Conservation (phyloP, 2,797 vertebrate species). For the Aplochiton taeniatus region DNA sequence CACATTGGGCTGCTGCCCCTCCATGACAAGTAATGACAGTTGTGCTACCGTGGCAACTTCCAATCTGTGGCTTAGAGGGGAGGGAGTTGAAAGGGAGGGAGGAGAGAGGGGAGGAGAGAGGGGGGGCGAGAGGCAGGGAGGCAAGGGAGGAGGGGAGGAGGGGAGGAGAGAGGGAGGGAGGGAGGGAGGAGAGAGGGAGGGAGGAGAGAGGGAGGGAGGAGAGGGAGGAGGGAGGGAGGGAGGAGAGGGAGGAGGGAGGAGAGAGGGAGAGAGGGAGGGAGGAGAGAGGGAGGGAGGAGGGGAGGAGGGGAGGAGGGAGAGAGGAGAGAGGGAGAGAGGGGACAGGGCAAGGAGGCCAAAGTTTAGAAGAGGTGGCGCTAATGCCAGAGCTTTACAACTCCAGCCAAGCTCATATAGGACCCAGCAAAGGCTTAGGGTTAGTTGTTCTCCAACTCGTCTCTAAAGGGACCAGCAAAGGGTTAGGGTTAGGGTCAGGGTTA, state of each 20-base stretch:
- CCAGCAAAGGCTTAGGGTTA: slow-evolving; percentile 30
- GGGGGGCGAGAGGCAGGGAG: too few relatives aligned
- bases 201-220: slow-evolving; percentile 33
- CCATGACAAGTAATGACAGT: slow-evolving; percentile 75
- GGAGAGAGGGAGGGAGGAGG: slow-evolving; percentile 27
- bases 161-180: slow-evolving; percentile 27
- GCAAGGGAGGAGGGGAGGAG: too few relatives aligned
- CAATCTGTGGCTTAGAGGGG: slow-evolving; percentile 68
- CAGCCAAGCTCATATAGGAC: slow-evolving; percentile 56
- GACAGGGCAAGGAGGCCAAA: slow-evolving; percentile 48
- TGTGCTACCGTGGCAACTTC: slow-evolving; percentile 77
- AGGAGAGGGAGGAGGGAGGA: too few relatives aligned
- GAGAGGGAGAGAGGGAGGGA: too few relatives aligned
- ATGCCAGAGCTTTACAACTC: slow-evolving; percentile 62
- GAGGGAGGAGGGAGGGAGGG: slow-evolving; percentile 26
- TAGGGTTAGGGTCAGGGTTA: too few relatives aligned
- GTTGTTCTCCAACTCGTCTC: slow-evolving; percentile 15
- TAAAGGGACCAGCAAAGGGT: slow-evolving; percentile 45
- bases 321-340: background rate
- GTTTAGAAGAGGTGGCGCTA: slow-evolving; percentile 61
- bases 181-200: too few relatives aligned
- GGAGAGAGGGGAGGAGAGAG: slow-evolving; percentile 33
- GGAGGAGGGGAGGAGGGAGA: slow-evolving; percentile 35
- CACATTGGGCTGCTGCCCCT: slow-evolving; percentile 59
- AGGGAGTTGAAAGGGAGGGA: slow-evolving; percentile 25